phyloP scores from a whole-genome alignment of 2,113 vertebrate species.

The Xenopus tropicalis region DNA sequence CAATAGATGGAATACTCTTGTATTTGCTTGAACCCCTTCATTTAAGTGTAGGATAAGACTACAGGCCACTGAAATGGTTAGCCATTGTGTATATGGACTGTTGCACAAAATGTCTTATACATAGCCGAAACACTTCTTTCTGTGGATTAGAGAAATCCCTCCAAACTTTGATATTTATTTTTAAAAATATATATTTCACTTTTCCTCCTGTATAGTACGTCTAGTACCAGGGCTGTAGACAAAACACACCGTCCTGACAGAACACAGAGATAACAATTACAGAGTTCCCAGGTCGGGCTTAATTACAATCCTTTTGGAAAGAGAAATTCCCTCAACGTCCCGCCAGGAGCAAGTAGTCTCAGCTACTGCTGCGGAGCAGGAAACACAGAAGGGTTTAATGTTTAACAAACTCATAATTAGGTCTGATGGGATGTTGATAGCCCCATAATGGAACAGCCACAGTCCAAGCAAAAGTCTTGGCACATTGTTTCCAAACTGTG shows the following conservation, averaged over 20 bases:
- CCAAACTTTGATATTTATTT: background rate
- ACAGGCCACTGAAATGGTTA: too few species aligned
- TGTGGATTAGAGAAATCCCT: too few species aligned
- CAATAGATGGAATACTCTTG: too few species aligned
- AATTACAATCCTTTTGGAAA: conserved; percentile 3
- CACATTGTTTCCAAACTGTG: background rate
- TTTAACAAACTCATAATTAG: background rate
- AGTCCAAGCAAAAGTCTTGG: background rate
- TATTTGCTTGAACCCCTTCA: too few species aligned
- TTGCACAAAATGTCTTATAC: too few species aligned
- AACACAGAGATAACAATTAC: background rate
- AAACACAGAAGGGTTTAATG: background rate
- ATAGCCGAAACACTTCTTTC: too few species aligned
- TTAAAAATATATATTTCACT: background rate
- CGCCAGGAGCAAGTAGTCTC: background rate
- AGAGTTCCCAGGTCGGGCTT: background rate
- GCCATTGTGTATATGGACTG: too few species aligned
- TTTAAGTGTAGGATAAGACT: too few species aligned
- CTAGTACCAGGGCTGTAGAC: background rate
- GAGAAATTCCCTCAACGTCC: background rate
- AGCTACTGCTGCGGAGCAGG: background rate
- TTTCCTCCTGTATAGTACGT: background rate
- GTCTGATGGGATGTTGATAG: conserved; percentile 4
- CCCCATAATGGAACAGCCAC: background rate
- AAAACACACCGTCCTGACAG: background rate